A percentile compares a stretch with the other conserved stretches of the same genome.
Conservation (phyloP, 2,797 vertebrate species). For the Vultur gryphus region DNA sequence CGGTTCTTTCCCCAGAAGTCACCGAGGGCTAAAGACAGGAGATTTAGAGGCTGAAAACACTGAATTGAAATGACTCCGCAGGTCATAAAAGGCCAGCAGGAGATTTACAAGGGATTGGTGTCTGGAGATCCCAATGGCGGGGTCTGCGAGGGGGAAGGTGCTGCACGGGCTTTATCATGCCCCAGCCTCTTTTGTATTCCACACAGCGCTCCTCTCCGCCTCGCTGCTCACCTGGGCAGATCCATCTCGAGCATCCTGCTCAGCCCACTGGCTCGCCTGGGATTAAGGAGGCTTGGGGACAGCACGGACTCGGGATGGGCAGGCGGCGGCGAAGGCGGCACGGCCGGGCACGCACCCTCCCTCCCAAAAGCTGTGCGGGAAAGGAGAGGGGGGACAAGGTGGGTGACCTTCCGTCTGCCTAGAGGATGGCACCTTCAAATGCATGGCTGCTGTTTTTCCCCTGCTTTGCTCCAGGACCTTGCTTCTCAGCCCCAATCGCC, state of each 20-base stretch:
- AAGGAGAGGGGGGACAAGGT: background rate
- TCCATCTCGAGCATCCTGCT: conserved; percentile 79
- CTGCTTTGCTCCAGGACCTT: background rate
- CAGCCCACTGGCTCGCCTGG: conserved; percentile 63
- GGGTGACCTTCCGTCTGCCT: background rate
- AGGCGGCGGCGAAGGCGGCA: conserved; percentile 75
- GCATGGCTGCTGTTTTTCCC: accelerated
- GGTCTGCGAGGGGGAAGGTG: background rate
- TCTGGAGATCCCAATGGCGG: background rate
- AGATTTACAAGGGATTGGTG: conserved; percentile 37
- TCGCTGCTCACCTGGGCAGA: conserved; percentile 32
- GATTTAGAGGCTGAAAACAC: conserved; percentile 40
- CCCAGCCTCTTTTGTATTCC: background rate
- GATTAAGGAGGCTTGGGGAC: conserved; percentile 78
- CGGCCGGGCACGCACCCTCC: accelerated
- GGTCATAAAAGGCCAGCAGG: conserved; percentile 46
- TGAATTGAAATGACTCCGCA: conserved; percentile 9
- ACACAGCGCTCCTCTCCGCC: background rate
- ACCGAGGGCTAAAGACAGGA: background rate
- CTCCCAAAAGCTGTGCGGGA: accelerated
- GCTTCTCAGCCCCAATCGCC: background rate
- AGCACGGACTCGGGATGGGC: conserved; percentile 73
- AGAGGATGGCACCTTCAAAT: background rate
- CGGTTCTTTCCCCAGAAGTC: background rate
- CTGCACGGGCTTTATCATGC: background rate